Evolutionary conservation across 2,888 invertebrate species (phyloP), one percentile per base, ranked within the genome.

Genomic region (Brenthis daphne): DNA sequence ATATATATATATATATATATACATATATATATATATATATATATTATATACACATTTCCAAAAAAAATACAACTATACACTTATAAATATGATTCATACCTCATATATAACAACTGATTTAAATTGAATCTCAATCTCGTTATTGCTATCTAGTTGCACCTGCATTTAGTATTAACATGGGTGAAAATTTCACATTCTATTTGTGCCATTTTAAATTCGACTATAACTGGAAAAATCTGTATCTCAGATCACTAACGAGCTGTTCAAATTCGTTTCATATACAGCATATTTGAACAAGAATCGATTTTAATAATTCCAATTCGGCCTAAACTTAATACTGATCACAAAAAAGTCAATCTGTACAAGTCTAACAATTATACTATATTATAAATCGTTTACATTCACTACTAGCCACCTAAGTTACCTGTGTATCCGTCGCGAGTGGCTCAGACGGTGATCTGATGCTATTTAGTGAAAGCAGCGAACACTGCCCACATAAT

Each of bases 401-500:
- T 29, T 60, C 66, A 65, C 43, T 61, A 64, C 58, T 69, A 61
- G 71, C 73, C 74, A 73, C 73, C 29, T 14, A 16, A 29, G 24
- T 60, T 60, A 60, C 60, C 50, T 50, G 50, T 50, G 50, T 37
- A 20, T 16, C 48, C 20, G 24, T 55, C 55, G 37, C 20, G 12
- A 24, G 70, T 67, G 68, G 68, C 69, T 57, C 67, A 66, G 24
- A 66, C 48, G 75, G 73, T 74, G 70, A 76, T 76, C 82, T 83
- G 86, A 80, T 83, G 94, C 95, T 96, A 99, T 96, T 99, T 99
- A 82, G 97, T 98, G 94, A 99, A 99, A 72, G 99, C 98, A 78
- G 99, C 97, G 92, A 99, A 99, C 71, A 99, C 99, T 66, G 99
- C 99, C 99, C 99, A 99, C 94, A 99, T 96, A 79, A 99, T 96